Evolutionary conservation across 2,888 invertebrate genomes (phyloP).

Genomic region (Drosophila rubida): DNA sequence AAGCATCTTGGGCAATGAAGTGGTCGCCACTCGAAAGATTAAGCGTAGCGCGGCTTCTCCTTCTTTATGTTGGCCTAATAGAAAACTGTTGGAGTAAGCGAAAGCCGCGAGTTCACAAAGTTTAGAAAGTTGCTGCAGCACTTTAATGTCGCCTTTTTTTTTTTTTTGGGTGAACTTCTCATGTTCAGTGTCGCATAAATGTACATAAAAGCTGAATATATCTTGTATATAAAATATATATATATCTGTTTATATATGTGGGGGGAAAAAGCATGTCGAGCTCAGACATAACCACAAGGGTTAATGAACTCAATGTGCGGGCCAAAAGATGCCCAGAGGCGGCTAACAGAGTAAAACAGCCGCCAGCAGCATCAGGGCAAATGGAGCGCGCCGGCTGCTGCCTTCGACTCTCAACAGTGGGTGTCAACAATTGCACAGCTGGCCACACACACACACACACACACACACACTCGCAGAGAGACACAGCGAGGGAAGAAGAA

Average conservation of each 20-base stretch:
- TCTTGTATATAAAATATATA: constrained; percentile 25
- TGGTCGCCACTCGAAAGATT: constrained; percentile 25
- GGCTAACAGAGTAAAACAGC: constrained; percentile 50
- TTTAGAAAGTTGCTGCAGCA: constrained; percentile 43
- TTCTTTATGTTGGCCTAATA: constrained; percentile 22
- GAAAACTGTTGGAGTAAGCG: constrained; percentile 27
- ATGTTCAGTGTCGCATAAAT: constrained; percentile 37
- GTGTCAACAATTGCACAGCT: constrained; percentile 78
- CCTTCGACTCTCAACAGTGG: constrained; percentile 64
- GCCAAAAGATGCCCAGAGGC: constrained; percentile 44
- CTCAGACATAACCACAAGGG: constrained; percentile 56
- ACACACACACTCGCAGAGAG: constrained; percentile 25
- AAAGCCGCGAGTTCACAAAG: constrained; percentile 43
- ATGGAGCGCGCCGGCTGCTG: constrained; percentile 64
- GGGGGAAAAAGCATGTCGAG: constrained; percentile 16
- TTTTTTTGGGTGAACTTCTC: constrained; percentile 17
- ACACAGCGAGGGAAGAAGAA: constrained; percentile 42
- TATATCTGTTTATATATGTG: constrained; percentile 23
- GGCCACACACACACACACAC: constrained; percentile 56
- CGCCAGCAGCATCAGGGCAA: constrained; percentile 65
- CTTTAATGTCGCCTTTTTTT: constrained; percentile 35
- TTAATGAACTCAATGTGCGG: constrained; percentile 66
- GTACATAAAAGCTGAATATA: constrained; percentile 35
- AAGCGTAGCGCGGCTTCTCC: constrained; percentile 24
- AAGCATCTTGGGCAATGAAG: constrained; percentile 48